Evolutionary conservation across 2,888 invertebrate genomes (phyloP), one percentile per base, ranked within the genome.

Genomic region (Nowickia ferox): DNA sequence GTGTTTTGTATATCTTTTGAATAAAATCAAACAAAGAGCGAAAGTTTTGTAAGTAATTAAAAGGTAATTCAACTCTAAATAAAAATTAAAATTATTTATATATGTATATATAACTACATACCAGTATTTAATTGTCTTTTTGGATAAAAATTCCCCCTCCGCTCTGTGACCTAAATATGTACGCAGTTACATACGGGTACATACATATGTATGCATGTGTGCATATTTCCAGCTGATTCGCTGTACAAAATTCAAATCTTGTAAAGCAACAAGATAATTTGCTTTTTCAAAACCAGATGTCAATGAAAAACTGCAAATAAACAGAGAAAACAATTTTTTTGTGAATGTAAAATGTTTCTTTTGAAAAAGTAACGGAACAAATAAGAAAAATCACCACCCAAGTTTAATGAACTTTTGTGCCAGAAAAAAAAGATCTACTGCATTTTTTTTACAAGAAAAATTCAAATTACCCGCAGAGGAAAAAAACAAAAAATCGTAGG

Each of bases 341-440:
- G 65, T 44, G 66, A 76, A 76, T 76, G 38, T 1, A 57, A 78
- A n/a, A 40, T 42, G 61, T 78, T 69, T 42, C 17, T 15, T 44
- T 40, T 51, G n/a, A 74, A 61, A 66, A 53, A 15, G 40, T 22
- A 61, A 59, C 17, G 9, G 9, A 11, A 65, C n/a, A 57, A 68
- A 68, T 15, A 22, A 69, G 22, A 53, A 51, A 80, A 76, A 57
- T 53, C 40, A 44, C 38, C 8, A 71, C 30, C 30, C 30, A 63
- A 84, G 87, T 84, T 84, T 72, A 87, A 78, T 82, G 81, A 69
- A 87, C 87, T 84, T 84, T 78, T 78, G 81, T 81, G 66, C 87
- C 81, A 87, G 66, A 82, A 87, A 79, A n/a, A 69, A 9, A 71
- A 71, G 30, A 83, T 63, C 22, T 42, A 51, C 40, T 69, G 78